Evolutionary conservation across 2,888 invertebrate genomes (phyloP), one percentile per base, ranked within the genome.

Genomic region (Drosophila villosipedis): DNA sequence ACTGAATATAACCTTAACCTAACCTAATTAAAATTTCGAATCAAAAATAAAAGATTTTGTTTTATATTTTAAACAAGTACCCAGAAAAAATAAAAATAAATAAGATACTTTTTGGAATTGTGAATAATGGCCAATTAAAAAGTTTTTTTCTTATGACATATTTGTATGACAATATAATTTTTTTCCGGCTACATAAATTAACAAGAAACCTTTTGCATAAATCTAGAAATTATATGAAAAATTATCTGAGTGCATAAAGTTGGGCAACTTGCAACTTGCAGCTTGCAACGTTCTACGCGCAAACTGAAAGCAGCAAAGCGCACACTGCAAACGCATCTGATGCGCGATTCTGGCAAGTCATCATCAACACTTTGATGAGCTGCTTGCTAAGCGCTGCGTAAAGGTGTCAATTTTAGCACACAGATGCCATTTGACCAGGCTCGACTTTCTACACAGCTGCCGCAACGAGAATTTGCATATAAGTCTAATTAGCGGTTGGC

Each of bases 351-450:
- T 85, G 89, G 78, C 89, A 67, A 84, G 72, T 85, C 82, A 81
- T 80, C 72, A 73, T 67, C 70, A 79, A 59, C 54, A 76, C 87
- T 90, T 90, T 87, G 90, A 90, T 87, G 89, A 74, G 86, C 80
- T 88, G 84, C 84, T 77, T 82, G 65, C 71, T 60, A 79, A 82
- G 81, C 79, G 82, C 87, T 78, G 90, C 90, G 76, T 87, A 85
- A 80, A 89, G 89, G 89, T 89, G 89, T 89, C 84, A 91, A 88
- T 89, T 89, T 89, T 89, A 90, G 90, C 91, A 89, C 91, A 83
- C 75, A 77, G 78, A 73, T 85, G 89, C 86, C 90, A 87, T 80
- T 82, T 81, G 82, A 80, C 57, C 68, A 68, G 71, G 71, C 74
- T 65, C 61, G 57, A 50, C 73, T 70, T 82, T 79, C 81, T 77